Percentiles rank a stretch among this genome's conserved stretches.
These are phyloP conservation scores for Diadegma fenestrale DNA, from an alignment of 2,888 invertebrate genomes.

Conservation along the genomic window DNA sequence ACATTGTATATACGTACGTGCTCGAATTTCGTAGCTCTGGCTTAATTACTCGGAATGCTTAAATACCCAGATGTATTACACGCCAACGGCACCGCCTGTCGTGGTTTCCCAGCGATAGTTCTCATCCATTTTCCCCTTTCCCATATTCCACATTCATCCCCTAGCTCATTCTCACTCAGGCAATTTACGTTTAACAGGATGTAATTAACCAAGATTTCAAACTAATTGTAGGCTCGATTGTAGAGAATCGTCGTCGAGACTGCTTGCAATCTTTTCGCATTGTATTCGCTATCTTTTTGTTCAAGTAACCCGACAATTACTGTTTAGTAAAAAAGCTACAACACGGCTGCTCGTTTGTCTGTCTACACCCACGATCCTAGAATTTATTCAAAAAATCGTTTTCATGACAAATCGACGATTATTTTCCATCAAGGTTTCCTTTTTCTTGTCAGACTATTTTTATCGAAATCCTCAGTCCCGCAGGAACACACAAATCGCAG, in stretches of 20 bases:
- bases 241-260: background rate
- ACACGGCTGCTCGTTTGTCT: background rate
- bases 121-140: constrained; percentile 48
- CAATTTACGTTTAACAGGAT: constrained; percentile 41
- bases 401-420: too few species aligned
- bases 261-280: background rate
- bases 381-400: too few species aligned
- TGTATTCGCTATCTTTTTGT: background rate
- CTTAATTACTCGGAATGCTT: constrained; percentile 79
- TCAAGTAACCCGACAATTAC: background rate
- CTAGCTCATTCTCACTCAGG: constrained; percentile 33
- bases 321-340: background rate
- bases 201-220: constrained; percentile 56
- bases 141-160: constrained; percentile 15
- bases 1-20: constrained; percentile 21
- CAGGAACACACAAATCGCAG: background rate
- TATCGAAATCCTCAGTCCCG: too few species aligned
- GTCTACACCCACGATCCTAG: background rate
- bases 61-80: constrained; percentile 79
- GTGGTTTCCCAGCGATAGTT: constrained; percentile 56
- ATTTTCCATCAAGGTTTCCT: too few species aligned
- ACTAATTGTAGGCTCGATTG: constrained; percentile 38
- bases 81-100: constrained; percentile 68
- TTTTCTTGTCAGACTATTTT: too few species aligned
- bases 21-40: constrained; percentile 62